Base-by-base conservation (phyloP, 2,113 vertebrate genomes). In the Eulemur macaco region DNA sequence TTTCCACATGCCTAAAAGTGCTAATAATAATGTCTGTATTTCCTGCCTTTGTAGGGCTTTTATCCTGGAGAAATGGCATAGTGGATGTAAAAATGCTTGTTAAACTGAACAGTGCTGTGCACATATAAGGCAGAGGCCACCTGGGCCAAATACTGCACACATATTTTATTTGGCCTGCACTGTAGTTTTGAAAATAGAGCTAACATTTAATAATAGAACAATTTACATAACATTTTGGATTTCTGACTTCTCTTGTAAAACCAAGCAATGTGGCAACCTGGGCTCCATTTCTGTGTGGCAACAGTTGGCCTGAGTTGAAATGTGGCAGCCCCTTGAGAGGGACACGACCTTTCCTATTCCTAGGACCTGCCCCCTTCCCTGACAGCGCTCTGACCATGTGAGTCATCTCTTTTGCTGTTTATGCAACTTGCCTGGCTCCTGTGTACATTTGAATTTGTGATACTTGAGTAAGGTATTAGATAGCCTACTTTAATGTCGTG, bases 161-260 rank as follows among this genome's bases (percentile, higher is more conserved):
- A 7, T 11, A 54, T 52, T 82, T 54, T 68, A 90, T 81, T 77
- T 50, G 68, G 56, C 20, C 52, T 71, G 17, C 6, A 12, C 9
- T 56, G 1, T 69, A 68, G 37, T 74, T 92, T 84, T 8, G 56
- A 81, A 87, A 88, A 74, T 17, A 93, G 52, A 93, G 37, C 20
- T 74, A 96, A 77, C 12, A 5, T 66, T 87, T 87, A 15, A 93
- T 93, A 87, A 58, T 58, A 42, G 58, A 76, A 50, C 1, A 23
- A n/a, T 58, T 89, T 71, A 66, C 6, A 31, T 50, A 52, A 25
- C 27, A 86, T 71, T 86, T 87, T 95, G 11, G 27, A 58, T 76
- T 94, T 94, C 56, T 63, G 54, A 56, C 25, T 92, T 92, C 76
- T 84, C 47, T 80, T 86, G 85, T 73, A 74, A 96, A 83, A 34